These are phyloP conservation scores for Zophobas morio DNA, from an alignment of 1,140 invertebrate genomes.

Conservation along the genomic window DNA sequence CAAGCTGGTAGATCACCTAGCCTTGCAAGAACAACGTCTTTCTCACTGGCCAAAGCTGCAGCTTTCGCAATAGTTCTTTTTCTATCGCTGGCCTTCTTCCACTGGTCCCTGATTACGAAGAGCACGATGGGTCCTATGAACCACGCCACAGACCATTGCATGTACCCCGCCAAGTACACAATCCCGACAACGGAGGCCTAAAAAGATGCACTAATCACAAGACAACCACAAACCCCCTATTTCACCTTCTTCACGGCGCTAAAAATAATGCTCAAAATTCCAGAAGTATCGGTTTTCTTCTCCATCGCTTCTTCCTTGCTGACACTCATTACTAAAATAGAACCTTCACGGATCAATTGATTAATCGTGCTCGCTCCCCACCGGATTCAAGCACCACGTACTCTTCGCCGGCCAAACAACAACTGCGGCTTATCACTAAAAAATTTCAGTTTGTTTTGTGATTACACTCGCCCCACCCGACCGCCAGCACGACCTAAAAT, in stretches of 20 bases:
- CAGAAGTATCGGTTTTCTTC: slow-evolving; percentile 58
- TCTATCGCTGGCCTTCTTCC: slow-evolving; percentile 81
- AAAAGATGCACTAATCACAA: background rate
- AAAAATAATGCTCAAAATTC: slow-evolving; percentile 67
- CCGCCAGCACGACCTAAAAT: slow-evolving; percentile 3
- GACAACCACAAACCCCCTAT: background rate
- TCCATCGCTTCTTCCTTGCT: slow-evolving; percentile 54
- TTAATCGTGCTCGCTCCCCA: too few relatives aligned
- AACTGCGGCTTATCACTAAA: background rate
- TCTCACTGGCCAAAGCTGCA: slow-evolving; percentile 84
- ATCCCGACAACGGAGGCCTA: slow-evolving; percentile 74
- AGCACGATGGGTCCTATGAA: slow-evolving; percentile 86
- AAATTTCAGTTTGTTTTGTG: slow-evolving; percentile 12
- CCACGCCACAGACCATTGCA: slow-evolving; percentile 90
- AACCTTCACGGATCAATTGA: too few relatives aligned
- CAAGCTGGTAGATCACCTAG: slow-evolving; percentile 93
- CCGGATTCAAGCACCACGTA: background rate
- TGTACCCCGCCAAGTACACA: slow-evolving; percentile 88
- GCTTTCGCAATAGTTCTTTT: slow-evolving; percentile 86
- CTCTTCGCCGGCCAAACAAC: background rate
- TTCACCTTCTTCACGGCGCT: slow-evolving; percentile 69
- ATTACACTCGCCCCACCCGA: slow-evolving; percentile 14
- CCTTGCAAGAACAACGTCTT: slow-evolving; percentile 87
- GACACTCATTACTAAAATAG: slow-evolving; percentile 54
- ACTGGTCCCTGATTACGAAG: slow-evolving; percentile 85